Conservation (phyloP, 2,888 invertebrate species). For the Ormyrus labotus region DNA sequence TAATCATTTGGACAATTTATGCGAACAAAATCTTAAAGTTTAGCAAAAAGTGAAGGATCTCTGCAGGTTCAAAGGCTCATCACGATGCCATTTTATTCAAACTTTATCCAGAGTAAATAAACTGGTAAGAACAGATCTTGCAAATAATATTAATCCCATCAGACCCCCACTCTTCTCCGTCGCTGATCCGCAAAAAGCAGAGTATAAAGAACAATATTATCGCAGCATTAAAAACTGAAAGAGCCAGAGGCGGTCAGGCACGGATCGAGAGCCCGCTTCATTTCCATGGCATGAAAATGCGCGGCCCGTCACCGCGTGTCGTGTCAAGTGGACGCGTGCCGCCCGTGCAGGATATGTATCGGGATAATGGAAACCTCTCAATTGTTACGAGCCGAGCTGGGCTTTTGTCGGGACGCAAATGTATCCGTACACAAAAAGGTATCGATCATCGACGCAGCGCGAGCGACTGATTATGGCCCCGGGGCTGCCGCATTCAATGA, state of each 20-base stretch:
- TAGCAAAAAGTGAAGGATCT: no score
- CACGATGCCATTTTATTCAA: no score
- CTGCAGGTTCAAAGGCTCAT: no score
- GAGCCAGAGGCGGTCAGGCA: background rate
- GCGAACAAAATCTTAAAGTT: no score
- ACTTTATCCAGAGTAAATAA: no score
- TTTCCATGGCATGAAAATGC: conserved; percentile 49
- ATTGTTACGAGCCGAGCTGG: conserved; percentile 19
- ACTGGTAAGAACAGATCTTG: no score
- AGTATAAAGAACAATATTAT: conserved; percentile 24
- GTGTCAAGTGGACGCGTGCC: conserved; percentile 63
- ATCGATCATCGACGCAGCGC: conserved; percentile 4
- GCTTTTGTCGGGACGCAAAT: conserved; percentile 13
- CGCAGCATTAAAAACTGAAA: conserved; percentile 37
- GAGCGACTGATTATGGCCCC: conserved; percentile 43
- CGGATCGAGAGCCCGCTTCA: background rate
- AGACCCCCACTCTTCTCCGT: no score
- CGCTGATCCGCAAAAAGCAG: conserved; percentile 48
- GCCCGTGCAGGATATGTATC: background rate
- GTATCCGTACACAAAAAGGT: conserved; percentile 1
- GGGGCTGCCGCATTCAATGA: conserved; percentile 13
- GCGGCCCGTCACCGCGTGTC: conserved; percentile 58
- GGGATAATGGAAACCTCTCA: conserved; percentile 38
- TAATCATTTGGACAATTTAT: no score
- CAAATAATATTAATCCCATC: no score